Evolutionary conservation across 2,888 invertebrate species (phyloP), one percentile per base, ranked within the genome.

Genomic region (Volucella bombylans): DNA sequence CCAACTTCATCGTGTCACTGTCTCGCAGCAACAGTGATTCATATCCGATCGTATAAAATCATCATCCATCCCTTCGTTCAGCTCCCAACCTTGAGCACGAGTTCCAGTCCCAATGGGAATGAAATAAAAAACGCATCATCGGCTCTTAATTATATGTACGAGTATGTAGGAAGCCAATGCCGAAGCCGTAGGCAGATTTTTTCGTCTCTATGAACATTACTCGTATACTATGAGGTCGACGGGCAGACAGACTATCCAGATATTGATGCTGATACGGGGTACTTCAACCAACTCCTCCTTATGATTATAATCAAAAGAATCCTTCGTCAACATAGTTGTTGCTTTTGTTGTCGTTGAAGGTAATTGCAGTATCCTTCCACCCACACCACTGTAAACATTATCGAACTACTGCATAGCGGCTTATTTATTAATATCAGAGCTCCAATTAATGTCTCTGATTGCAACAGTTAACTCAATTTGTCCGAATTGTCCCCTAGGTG

Each of bases 391-490:
- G 69, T 31, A 6, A 71, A 74, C 67, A 61, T 59, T 71, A 54
- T 76, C 80, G 74, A 80, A 74, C 72, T 72, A 76, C 67, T 67
- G 52, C 71, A 18, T 18, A 64, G 72, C 81, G 67, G 76, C 76
- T 85, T 81, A 85, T 85, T 85, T 85, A 85, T 85, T 85, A 85
- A 85, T 85, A 85, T 85, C 85, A 80, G 71, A 49, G 80, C 85
- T 81, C 85, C 85, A 85, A 85, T 85, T 85, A 85, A 85, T 85
- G 85, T 76, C 72, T 85, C 85, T 85, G 85, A 85, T 85, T 85
- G 85, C 85, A 85, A 72, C 80, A 85, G 85, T 85, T 76, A 85
- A 81, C 85, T 81, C 81, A 85, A 85, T 85, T 85, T 85, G 81
- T 76, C 62, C 72, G 72, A 85, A 31, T 72, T 76, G 76, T 85